A percentile compares a stretch with the other conserved stretches of the same genome.
phyloP scores from a whole-genome alignment of 2,888 invertebrate species.

The Archips xylosteana region DNA sequence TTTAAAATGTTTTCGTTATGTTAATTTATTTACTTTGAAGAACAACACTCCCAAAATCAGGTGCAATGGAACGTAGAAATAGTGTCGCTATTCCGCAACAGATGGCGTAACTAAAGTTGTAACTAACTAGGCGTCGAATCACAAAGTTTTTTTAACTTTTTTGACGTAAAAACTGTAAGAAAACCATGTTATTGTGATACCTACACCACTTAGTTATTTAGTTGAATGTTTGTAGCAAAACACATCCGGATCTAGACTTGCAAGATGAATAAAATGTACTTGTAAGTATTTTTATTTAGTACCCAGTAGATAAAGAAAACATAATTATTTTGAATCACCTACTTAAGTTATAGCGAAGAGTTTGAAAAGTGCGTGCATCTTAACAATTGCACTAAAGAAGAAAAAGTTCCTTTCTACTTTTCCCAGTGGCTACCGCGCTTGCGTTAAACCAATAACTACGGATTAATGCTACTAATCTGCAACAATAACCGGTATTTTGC shows the following conservation, averaged over 20 bases:
- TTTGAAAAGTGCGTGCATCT: neutral
- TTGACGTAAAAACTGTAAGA: too few relatives aligned
- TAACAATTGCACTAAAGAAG: neutral
- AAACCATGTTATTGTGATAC: too few relatives aligned
- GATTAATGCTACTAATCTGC: slow-evolving; percentile 33
- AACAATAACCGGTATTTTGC: slow-evolving; percentile 33
- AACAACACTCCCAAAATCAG: neutral
- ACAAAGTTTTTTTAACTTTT: neutral
- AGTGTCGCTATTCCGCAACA: slow-evolving; percentile 38
- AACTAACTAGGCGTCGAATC: neutral
- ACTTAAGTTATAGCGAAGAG: too few relatives aligned
- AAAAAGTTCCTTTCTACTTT: slow-evolving; percentile 21
- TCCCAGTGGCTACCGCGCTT: slow-evolving; percentile 9
- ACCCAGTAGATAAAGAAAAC: too few relatives aligned
- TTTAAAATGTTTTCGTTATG: neutral
- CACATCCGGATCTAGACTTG: too few relatives aligned
- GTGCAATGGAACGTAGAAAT: slow-evolving; percentile 33
- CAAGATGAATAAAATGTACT: too few relatives aligned
- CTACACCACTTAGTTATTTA: too few relatives aligned
- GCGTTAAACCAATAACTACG: slow-evolving; percentile 21
- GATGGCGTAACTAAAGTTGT: slow-evolving; percentile 43
- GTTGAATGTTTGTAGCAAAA: too few relatives aligned
- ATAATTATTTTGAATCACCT: too few relatives aligned
- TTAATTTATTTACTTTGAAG: neutral
- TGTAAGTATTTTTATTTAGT: too few relatives aligned